Conservation (phyloP, 53 echinoderm and acorn worm species). For the Pentamera pediparva region DNA sequence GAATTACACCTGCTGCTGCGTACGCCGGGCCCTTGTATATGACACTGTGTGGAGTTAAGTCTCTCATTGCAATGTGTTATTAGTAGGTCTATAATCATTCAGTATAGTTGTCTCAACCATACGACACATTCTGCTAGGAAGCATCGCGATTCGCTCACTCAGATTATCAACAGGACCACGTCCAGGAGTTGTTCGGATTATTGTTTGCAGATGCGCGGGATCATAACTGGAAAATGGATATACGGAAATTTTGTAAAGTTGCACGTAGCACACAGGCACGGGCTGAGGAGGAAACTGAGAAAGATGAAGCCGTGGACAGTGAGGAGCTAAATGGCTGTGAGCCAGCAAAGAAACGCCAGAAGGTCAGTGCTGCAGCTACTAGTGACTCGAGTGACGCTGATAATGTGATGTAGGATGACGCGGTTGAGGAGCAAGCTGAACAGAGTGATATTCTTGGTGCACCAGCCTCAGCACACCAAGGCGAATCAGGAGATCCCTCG, state of each 20-base stretch:
- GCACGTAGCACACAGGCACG: not conserved
- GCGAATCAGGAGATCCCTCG: not conserved
- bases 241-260: not conserved
- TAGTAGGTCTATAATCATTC: too few species aligned
- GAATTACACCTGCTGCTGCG: too few species aligned
- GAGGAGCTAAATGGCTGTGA: not conserved
- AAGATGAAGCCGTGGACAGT: not conserved
- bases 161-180: too few species aligned
- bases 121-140: too few species aligned
- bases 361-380: not conserved
- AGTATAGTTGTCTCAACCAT: too few species aligned
- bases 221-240: not conserved
- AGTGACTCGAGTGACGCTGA: not conserved
- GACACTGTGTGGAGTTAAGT: too few species aligned
- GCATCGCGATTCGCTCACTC: too few species aligned
- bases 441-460: slow-evolving; percentile 25
- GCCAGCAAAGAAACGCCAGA: not conserved
- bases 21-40: too few species aligned
- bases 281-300: not conserved
- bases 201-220: not conserved
- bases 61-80: too few species aligned
- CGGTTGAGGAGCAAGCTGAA: not conserved
- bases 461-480: not conserved
- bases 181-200: too few species aligned
- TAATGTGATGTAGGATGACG: not conserved